Evolutionary conservation across 2,888 invertebrate species (phyloP).

Genomic region (Ctenicera cuprea): DNA sequence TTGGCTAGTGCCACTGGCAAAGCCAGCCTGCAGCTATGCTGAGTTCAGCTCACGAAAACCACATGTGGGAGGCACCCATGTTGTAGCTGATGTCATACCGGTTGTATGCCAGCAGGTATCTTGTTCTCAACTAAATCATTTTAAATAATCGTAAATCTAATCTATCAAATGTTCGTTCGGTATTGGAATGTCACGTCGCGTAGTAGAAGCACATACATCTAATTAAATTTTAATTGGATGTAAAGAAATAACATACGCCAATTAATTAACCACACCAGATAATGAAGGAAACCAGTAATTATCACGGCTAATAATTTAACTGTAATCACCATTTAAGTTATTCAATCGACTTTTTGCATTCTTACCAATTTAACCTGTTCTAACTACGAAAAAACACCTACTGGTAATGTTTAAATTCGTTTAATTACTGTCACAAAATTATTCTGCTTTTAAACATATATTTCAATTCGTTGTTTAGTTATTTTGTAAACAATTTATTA

Average conservation of each 20-base stretch:
- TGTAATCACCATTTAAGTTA: neutral
- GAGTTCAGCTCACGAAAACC: neutral
- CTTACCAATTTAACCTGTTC: too few relatives aligned
- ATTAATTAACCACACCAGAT: conserved; percentile 10
- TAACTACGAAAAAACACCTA: too few relatives aligned
- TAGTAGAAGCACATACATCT: neutral
- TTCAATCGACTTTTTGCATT: neutral
- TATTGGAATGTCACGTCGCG: conserved; percentile 7
- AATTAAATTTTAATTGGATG: conserved; percentile 30
- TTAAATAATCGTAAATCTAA: conserved; percentile 10
- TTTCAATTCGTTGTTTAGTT: too few relatives aligned
- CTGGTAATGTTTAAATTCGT: too few relatives aligned
- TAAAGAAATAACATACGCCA: neutral
- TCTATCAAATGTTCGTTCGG: neutral
- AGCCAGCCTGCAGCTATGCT: neutral
- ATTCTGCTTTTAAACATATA: too few relatives aligned
- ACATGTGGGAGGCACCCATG: conserved; percentile 12
- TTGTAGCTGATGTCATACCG: conserved; percentile 21
- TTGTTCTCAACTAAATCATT: conserved; percentile 22
- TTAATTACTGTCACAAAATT: too few relatives aligned
- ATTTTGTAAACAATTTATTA: too few relatives aligned
- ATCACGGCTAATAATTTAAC: conserved; percentile 11
- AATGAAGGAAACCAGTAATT: conserved; percentile 17
- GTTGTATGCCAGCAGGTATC: conserved; percentile 31
- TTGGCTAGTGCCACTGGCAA: conserved; percentile 6